Percentiles rank a stretch among this genome's conserved stretches.
Evolutionary conservation across 2,797 vertebrate genomes (phyloP).

Genomic region (Tolypeutes matacus): DNA sequence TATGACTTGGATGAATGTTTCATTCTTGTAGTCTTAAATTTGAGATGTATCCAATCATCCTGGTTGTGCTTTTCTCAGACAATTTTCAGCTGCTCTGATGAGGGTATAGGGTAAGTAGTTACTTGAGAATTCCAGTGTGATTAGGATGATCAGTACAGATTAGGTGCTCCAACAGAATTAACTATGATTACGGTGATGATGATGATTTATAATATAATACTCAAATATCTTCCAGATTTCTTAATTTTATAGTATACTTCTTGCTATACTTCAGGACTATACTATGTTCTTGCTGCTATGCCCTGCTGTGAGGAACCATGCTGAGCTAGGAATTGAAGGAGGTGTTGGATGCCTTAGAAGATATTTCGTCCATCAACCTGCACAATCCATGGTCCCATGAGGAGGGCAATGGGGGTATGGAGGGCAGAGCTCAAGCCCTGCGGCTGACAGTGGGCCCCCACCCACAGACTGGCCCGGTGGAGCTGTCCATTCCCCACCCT

Average conservation of each 20-base stretch:
- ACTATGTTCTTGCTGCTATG: background rate
- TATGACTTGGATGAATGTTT: background rate
- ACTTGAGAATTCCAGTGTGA: background rate
- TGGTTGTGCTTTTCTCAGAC: background rate
- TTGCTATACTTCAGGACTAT: background rate
- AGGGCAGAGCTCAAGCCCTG: constrained; percentile 88
- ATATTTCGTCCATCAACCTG: constrained; percentile 87
- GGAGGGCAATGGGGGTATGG: constrained; percentile 94
- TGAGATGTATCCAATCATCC: background rate
- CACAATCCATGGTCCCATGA: constrained; percentile 95
- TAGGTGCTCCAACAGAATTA: background rate
- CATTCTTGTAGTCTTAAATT: background rate
- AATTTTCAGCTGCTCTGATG: background rate
- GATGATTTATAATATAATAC: background rate
- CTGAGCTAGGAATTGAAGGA: background rate
- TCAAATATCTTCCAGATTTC: background rate
- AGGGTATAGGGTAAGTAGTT: background rate
- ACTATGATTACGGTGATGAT: background rate
- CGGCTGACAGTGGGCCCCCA: constrained; percentile 86
- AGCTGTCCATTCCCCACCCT: constrained; percentile 41
- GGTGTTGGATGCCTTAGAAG: background rate
- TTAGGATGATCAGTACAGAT: background rate
- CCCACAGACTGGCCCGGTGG: constrained; percentile 53
- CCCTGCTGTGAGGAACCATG: background rate
- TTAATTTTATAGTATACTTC: background rate